Conservation (phyloP, 2,113 vertebrate species). For the Galeopterus variegatus region DNA sequence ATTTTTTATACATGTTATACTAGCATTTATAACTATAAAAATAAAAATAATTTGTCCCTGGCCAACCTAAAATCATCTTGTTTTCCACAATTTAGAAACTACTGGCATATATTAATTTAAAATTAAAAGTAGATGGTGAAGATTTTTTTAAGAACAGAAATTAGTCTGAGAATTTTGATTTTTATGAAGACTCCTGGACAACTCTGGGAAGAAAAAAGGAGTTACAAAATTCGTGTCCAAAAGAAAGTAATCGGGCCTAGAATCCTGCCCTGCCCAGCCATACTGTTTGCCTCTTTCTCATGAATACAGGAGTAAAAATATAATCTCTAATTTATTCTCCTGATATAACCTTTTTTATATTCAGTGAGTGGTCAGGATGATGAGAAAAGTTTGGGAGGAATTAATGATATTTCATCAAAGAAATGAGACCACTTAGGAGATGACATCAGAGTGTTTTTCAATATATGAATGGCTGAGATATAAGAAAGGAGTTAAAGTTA, state of each 20-base stretch:
- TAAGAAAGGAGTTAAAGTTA: neutral
- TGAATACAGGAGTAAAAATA: neutral
- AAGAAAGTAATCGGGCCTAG: neutral
- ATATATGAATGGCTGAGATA: neutral
- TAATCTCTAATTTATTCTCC: neutral
- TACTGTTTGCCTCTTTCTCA: neutral
- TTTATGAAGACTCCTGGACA: neutral
- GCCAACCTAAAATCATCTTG: slow-evolving; percentile 15
- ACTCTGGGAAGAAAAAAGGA: neutral
- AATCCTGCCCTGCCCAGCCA: neutral
- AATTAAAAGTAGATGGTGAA: slow-evolving; percentile 7
- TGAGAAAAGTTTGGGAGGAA: neutral
- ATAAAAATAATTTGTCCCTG: slow-evolving; percentile 10
- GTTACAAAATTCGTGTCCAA: neutral
- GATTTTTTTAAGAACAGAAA: slow-evolving; percentile 29
- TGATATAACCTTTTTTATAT: neutral
- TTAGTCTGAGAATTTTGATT: neutral
- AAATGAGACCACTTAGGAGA: neutral
- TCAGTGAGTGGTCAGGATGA: neutral
- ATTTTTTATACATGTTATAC: neutral
- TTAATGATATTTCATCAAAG: neutral
- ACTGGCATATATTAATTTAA: slow-evolving; percentile 1
- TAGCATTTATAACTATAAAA: slow-evolving; percentile 13
- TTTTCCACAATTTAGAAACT: neutral
- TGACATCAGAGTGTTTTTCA: neutral